Evolutionary conservation across 2,888 invertebrate genomes (phyloP).

Genomic region (Xanthorhoe spadicearia): DNA sequence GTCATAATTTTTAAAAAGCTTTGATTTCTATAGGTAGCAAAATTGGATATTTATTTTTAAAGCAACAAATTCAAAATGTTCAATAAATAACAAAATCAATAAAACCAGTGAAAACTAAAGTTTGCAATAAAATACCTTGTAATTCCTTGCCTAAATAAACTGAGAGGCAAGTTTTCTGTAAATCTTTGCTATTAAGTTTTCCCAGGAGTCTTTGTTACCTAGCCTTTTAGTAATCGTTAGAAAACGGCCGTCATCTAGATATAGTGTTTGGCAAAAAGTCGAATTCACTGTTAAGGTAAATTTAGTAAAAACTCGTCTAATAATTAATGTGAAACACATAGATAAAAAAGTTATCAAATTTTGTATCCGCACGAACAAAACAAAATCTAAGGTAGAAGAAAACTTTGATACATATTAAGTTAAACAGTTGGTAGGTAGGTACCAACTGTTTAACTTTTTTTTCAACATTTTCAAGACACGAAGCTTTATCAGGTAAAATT

Average conservation of each 20-base stretch:
- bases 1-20: no score
- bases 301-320: no score
- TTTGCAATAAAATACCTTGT: not conserved
- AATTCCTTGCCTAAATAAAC: constrained; percentile 7
- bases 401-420: no score
- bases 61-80: no score
- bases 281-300: no score
- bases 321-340: no score
- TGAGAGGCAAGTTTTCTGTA: constrained; percentile 15
- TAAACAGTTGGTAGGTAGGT: no score
- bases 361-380: not conserved
- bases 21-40: no score
- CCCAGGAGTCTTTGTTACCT: constrained; percentile 8
- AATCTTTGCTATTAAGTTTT: constrained; percentile 27
- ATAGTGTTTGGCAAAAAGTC: no score
- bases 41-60: no score
- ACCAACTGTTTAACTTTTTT: not conserved
- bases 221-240: not conserved
- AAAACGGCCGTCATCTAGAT: not conserved
- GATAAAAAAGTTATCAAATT: no score
- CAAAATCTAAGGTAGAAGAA: not conserved
- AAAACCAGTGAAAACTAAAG: not conserved
- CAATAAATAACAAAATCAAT: no score
- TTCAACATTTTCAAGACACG: not conserved
- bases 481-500: not conserved